Evolutionary conservation across 2,113 vertebrate genomes (phyloP), one percentile per base, ranked within the genome.

Genomic region (Lepidothrix coronata): DNA sequence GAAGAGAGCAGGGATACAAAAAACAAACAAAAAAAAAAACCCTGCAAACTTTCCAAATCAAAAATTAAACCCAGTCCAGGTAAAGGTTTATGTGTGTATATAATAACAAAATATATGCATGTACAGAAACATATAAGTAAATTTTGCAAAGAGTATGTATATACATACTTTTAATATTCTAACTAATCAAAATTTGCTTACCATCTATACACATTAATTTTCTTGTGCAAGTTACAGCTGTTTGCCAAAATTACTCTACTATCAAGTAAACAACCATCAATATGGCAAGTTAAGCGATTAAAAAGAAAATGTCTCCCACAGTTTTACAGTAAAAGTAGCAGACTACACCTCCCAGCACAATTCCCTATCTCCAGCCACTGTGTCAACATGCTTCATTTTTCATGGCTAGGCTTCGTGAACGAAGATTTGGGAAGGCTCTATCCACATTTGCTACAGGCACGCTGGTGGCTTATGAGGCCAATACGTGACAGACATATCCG

Each of bases 321-420:
- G 39, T 39, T 68, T 74, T 52, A 65, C 19, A 48, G 24, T 46
- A 46, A 66, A 93, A 88, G 44, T 35, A 63, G 59, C 28, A 83
- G 14, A 55, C 24, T 37, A 13, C 3, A 9, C 31, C 7, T 88
- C 13, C 25, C 46, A 70, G 30, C 24, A 65, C 13, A 72, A 55
- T 33, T 48, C 9, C 30, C 12, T 46, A 52, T 75, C 71, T 66
- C 65, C 44, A 72, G 30, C 23, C 37, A 77, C 7, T 4, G 3
- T 55, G 9, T 49, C 63, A 67, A 12, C 0, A 0, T 8, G 20
- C 30, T n/a, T n/a, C n/a, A n/a, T n/a, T n/a, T n/a, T n/a, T n/a
- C n/a, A n/a, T n/a, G n/a, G n/a, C n/a, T n/a, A n/a, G n/a, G n/a
- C n/a, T n/a, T n/a, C n/a, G n/a, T n/a, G n/a, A n/a, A n/a, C n/a